These are phyloP conservation scores for Piscicola geometra DNA, from an alignment of 2,888 invertebrate species.

Conservation along the genomic window DNA sequence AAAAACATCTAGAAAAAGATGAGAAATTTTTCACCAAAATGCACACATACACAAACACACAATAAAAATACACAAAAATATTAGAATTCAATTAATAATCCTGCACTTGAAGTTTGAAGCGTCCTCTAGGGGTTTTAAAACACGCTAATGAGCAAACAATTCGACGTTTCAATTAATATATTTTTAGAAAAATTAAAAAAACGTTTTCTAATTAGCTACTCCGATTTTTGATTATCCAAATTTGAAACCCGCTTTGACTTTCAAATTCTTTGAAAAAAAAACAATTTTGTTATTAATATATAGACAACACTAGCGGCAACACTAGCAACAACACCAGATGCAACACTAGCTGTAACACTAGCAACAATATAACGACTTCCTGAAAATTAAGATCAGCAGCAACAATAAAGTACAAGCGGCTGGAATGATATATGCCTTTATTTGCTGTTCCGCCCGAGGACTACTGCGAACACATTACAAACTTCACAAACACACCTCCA, in stretches of 20 bases:
- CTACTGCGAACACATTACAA: background rate
- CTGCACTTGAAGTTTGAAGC: conserved; percentile 13
- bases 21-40: no score
- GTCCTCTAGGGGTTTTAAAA: background rate
- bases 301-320: background rate
- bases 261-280: background rate
- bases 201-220: background rate
- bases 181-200: no score
- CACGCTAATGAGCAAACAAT: background rate
- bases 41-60: no score
- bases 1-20: no score
- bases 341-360: no score
- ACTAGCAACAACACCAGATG: background rate
- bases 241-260: background rate
- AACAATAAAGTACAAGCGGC: background rate
- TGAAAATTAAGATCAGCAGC: background rate
- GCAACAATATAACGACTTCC: no score
- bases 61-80: background rate
- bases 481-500: no score
- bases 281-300: background rate
- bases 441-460: background rate
- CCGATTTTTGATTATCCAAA: background rate
- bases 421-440: conserved; percentile 6
- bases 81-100: conserved; percentile 7
- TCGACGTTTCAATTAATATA: background rate